phyloP scores from a whole-genome alignment of 2,888 invertebrate genomes.

The Drosophila percnosoma region DNA sequence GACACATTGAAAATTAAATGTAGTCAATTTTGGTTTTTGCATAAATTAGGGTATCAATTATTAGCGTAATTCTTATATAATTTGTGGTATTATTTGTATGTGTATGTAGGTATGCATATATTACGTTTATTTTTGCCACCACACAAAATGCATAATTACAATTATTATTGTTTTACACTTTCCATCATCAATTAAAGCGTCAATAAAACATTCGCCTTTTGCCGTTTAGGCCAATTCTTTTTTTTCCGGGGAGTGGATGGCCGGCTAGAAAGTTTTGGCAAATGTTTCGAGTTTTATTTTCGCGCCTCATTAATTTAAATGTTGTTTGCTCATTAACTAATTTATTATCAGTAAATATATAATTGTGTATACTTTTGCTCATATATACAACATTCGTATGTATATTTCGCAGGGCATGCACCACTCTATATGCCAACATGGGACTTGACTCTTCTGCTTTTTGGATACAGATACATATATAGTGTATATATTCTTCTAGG shows the following conservation, averaged over 20 bases:
- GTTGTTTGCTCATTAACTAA: slow-evolving; percentile 63
- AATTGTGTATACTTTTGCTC: slow-evolving; percentile 54
- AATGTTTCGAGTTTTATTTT: slow-evolving; percentile 45
- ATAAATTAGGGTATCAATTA: slow-evolving; percentile 70
- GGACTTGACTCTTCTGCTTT: slow-evolving; percentile 59
- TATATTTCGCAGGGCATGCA: slow-evolving; percentile 55
- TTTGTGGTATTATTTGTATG: slow-evolving; percentile 51
- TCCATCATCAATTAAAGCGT: slow-evolving; percentile 36
- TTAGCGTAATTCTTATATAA: slow-evolving; percentile 69
- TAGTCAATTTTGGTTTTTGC: slow-evolving; percentile 71
- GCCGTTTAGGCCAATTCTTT: slow-evolving; percentile 19
- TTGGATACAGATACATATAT: slow-evolving; percentile 39
- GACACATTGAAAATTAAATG: slow-evolving; percentile 82
- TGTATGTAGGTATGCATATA: slow-evolving; percentile 57
- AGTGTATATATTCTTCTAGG: slow-evolving; percentile 38
- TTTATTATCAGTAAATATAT: slow-evolving; percentile 72
- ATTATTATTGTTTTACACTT: slow-evolving; percentile 75
- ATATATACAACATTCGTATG: slow-evolving; percentile 62
- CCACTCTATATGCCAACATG: slow-evolving; percentile 72
- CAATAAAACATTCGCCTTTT: slow-evolving; percentile 31
- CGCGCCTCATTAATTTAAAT: slow-evolving; percentile 46
- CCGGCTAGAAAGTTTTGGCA: slow-evolving; percentile 51
- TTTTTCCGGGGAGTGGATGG: background rate
- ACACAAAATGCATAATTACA: slow-evolving; percentile 80
- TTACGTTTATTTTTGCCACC: slow-evolving; percentile 53